Evolutionary conservation across 2,797 vertebrate species (phyloP).

Genomic region (Xenentodon cancila): DNA sequence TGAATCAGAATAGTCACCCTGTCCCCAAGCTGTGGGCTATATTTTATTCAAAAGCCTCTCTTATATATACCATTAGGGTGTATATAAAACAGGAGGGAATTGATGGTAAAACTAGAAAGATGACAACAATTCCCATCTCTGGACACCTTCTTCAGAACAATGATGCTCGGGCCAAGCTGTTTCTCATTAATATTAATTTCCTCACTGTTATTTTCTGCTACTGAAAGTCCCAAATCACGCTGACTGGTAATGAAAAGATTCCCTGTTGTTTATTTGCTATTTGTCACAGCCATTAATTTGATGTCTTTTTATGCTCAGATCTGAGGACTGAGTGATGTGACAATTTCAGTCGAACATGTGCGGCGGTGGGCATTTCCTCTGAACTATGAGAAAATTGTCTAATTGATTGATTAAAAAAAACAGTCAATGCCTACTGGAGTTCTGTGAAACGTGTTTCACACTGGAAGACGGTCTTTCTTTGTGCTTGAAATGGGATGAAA

Average conservation of each 20-base stretch:
- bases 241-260: slow-evolving; percentile 25
- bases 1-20: too few relatives aligned
- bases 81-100: too few relatives aligned
- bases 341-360: slow-evolving; percentile 9
- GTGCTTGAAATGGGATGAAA: slow-evolving; percentile 21
- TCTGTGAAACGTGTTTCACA: slow-evolving; percentile 35
- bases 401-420: slow-evolving; percentile 22
- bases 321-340: slow-evolving; percentile 14
- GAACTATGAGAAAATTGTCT: slow-evolving; percentile 17
- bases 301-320: slow-evolving; percentile 42
- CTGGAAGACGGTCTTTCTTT: slow-evolving; percentile 1
- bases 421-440: slow-evolving; percentile 31
- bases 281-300: slow-evolving; percentile 53
- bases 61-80: too few relatives aligned
- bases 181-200: slow-evolving; percentile 4
- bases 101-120: too few relatives aligned
- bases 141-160: too few relatives aligned
- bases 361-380: slow-evolving; percentile 15
- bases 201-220: slow-evolving; percentile 44
- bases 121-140: too few relatives aligned
- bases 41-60: too few relatives aligned
- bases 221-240: slow-evolving; percentile 47
- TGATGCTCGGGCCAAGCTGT: too few relatives aligned
- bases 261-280: slow-evolving; percentile 41
- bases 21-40: too few relatives aligned